These are phyloP conservation scores for Phlogophora meticulosa DNA, from an alignment of 2,888 invertebrate species.

Conservation along the genomic window DNA sequence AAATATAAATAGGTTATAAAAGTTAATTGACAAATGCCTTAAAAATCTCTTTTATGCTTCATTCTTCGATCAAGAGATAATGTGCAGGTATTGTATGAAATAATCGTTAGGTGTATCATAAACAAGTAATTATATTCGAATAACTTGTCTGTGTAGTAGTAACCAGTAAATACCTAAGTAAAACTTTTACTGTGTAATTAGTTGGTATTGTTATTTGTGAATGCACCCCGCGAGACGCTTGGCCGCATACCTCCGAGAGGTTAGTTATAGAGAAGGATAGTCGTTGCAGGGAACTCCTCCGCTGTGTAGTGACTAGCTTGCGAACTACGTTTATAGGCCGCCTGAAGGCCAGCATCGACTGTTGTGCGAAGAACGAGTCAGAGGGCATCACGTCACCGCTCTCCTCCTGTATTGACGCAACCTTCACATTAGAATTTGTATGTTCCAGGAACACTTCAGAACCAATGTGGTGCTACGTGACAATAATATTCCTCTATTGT, in stretches of 20 bases:
- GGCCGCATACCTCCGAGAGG: constrained; percentile 88
- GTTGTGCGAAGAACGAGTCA: constrained; percentile 83
- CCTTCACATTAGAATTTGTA: constrained; percentile 85
- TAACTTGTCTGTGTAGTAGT: background rate
- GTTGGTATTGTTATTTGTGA: constrained; percentile 68
- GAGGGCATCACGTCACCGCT: constrained; percentile 79
- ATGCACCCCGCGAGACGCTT: constrained; percentile 77
- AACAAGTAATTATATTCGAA: constrained; percentile 12
- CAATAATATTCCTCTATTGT: background rate
- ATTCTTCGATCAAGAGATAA: constrained; percentile 24
- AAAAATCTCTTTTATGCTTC: constrained; percentile 19
- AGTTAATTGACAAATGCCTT: constrained; percentile 12
- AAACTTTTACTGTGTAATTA: constrained; percentile 26
- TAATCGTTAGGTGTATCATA: background rate
- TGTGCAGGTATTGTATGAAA: constrained; percentile 19
- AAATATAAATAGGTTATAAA: constrained; percentile 10
- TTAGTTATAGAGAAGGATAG: constrained; percentile 89
- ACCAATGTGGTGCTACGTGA: constrained; percentile 34
- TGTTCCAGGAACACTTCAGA: constrained; percentile 67
- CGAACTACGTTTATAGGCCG: constrained; percentile 88
- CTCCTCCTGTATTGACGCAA: constrained; percentile 83
- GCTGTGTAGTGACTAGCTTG: constrained; percentile 88
- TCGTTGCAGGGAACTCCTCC: constrained; percentile 88
- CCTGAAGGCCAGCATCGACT: constrained; percentile 84
- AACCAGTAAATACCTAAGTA: constrained; percentile 37